Base-by-base conservation (phyloP, 2,888 invertebrate species). In the Hypomecis punctinalis region DNA sequence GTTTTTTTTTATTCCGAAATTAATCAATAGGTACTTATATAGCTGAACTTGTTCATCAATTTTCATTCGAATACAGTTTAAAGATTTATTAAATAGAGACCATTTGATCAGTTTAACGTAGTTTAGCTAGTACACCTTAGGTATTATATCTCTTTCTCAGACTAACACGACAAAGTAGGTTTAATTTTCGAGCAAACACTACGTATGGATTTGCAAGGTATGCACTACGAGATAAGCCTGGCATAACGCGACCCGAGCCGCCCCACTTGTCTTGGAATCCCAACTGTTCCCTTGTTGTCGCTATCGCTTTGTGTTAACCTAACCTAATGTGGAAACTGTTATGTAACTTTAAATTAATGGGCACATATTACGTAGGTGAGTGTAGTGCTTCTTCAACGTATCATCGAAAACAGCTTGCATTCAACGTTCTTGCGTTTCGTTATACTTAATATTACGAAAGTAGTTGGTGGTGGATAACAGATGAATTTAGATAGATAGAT, bases 201-300 rank as follows among this genome's bases (percentile, higher is more conserved):
- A 55, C 57, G 56, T 63, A 68, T 71, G 66, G 69, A 61, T 74
- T 69, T 67, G 72, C 69, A 68, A 68, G 71, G 67, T 71, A 70
- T 75, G 78, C 72, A 69, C 65, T 61, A 57, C 63, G 66, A 81
- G 83, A 84, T 83, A 83, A 83, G 78, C 75, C 63, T 63, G 55
- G 67, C 71, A 71, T 73, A 74, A 73, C 57, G 69, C 74, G 72
- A 77, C 71, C 69, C 77, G 67, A 37, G 52, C 53, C 47, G 52
- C 69, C 69, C 62, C 75, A 76, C 73, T 80, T 76, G 78, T 79
- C 76, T 76, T 76, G 69, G 75, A 76, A 78, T 78, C 78, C 71
- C 61, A 66, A 76, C 77, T 73, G 76, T 76, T 77, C 76, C 69
- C 68, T 61, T 49, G 55, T 51, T 43, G 53, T 61, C 33, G 11